phyloP scores from a whole-genome alignment of 1,140 invertebrate genomes.

The Protaetia brevitarsis region DNA sequence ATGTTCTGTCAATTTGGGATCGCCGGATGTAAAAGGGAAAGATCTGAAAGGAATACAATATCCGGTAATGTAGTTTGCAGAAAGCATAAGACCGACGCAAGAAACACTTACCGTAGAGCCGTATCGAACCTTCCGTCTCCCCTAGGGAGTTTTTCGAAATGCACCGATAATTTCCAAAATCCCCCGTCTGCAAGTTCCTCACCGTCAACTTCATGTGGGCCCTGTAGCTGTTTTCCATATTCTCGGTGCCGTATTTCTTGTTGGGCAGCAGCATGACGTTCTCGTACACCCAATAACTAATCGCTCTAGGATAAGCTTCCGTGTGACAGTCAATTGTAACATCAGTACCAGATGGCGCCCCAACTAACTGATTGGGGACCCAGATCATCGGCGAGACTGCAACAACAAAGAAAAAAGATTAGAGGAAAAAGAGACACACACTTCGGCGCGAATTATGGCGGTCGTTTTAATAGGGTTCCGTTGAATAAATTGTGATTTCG shows the following conservation, averaged over 20 bases:
- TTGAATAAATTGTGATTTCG: too few species aligned
- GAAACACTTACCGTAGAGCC: conserved; percentile 78
- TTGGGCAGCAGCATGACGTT: conserved; percentile 79
- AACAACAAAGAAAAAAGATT: conserved; percentile 29
- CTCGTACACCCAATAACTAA: conserved; percentile 89
- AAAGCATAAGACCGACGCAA: not conserved
- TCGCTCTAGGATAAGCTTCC: conserved; percentile 87
- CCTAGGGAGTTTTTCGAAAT: conserved; percentile 93
- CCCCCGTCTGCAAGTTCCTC: conserved; percentile 68
- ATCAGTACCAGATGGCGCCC: conserved; percentile 81
- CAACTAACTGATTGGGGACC: conserved; percentile 88
- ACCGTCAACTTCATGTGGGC: conserved; percentile 84
- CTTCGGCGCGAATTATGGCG: not conserved
- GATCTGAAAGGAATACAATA: too few species aligned
- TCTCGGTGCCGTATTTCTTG: conserved; percentile 76
- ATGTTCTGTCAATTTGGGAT: too few species aligned
- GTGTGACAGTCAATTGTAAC: conserved; percentile 91
- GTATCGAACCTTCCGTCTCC: conserved; percentile 86
- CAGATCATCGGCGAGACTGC: conserved; percentile 89
- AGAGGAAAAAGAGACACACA: too few species aligned
- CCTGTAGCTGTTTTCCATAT: conserved; percentile 75
- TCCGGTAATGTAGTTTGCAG: too few species aligned
- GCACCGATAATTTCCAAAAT: conserved; percentile 83
- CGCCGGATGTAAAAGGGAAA: too few species aligned
- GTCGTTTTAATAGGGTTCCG: not conserved